These are phyloP conservation scores for Turritopsis rubra DNA, from an alignment of 30 jellyfish, hydroid and myxozoan species.

Conservation along the genomic window DNA sequence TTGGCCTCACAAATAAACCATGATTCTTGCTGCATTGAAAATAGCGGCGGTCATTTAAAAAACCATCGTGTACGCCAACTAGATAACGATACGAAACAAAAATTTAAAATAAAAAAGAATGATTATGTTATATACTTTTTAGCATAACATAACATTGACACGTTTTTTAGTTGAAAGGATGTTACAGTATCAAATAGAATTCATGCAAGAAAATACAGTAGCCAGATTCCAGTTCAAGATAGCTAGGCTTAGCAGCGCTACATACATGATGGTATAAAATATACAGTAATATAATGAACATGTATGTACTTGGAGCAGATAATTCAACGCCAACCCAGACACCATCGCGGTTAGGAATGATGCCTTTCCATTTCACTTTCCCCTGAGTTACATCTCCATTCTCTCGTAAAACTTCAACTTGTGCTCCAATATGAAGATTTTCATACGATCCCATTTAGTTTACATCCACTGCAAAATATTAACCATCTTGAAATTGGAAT, in stretches of 20 bases:
- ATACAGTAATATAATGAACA: no score
- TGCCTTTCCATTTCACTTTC: conserved; percentile 31
- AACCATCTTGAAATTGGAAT: conserved; percentile 5
- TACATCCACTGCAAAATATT: background rate
- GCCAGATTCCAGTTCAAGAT: no score
- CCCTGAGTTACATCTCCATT: conserved; percentile 13
- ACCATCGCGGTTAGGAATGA: conserved; percentile 4
- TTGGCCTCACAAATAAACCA: conserved; percentile 23
- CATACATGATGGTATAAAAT: no score
- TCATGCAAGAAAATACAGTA: no score
- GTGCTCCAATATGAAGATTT: conserved; percentile 20
- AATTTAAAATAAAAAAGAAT: background rate
- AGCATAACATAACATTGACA: no score
- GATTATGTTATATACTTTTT: no score
- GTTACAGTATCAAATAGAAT: no score
- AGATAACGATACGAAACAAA: background rate
- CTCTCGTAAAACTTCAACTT: conserved; percentile 14
- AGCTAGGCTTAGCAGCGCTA: no score
- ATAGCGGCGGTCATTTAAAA: background rate
- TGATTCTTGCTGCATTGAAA: conserved; percentile 16
- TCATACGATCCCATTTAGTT: conserved; percentile 7
- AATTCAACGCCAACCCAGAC: conserved; percentile 31
- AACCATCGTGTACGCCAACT: conserved; percentile 25
- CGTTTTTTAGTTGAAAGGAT: no score
- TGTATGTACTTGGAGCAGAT: conserved; percentile 5